phyloP scores from a whole-genome alignment of 2,113 vertebrate species.

The Odontesthes bonariensis region DNA sequence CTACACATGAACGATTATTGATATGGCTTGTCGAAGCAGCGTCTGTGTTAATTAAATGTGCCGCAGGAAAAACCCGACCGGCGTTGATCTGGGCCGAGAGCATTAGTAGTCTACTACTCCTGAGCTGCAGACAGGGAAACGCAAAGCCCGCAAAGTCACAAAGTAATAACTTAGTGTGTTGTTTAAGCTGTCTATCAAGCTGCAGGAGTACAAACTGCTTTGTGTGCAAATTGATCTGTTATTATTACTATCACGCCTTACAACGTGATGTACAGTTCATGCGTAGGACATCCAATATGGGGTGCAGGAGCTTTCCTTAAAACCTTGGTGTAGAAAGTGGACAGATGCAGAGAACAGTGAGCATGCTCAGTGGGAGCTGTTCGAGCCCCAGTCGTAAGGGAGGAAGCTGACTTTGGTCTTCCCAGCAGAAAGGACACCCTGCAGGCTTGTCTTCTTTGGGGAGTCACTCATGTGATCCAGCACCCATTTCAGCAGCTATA shows the following conservation, averaged over 20 bases:
- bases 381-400: slow-evolving; percentile 85
- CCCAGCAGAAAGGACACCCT: slow-evolving; percentile 74
- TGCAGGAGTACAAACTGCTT: slow-evolving; percentile 5
- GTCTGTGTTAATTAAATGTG: slow-evolving; percentile 18
- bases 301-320: background rate
- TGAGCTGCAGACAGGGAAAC: slow-evolving; percentile 50
- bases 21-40: slow-evolving; percentile 64
- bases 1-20: slow-evolving; percentile 15
- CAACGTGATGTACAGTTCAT: background rate
- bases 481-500: slow-evolving; percentile 83
- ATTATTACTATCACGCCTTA: background rate
- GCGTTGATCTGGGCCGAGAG: background rate
- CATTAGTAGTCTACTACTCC: slow-evolving; percentile 37
- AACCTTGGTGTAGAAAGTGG: slow-evolving; percentile 27
- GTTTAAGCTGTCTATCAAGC: slow-evolving; percentile 13
- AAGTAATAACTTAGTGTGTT: background rate
- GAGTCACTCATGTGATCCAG: slow-evolving; percentile 83
- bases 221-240: slow-evolving; percentile 7
- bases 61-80: background rate
- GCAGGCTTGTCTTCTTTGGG: slow-evolving; percentile 80
- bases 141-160: slow-evolving; percentile 3
- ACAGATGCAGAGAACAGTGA: background rate
- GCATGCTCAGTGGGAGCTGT: slow-evolving; percentile 76
- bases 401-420: slow-evolving; percentile 83
- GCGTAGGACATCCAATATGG: slow-evolving; percentile 6